phyloP scores from a whole-genome alignment of 92 coral and sea anemone species.

The Galaxea fascicularis region DNA sequence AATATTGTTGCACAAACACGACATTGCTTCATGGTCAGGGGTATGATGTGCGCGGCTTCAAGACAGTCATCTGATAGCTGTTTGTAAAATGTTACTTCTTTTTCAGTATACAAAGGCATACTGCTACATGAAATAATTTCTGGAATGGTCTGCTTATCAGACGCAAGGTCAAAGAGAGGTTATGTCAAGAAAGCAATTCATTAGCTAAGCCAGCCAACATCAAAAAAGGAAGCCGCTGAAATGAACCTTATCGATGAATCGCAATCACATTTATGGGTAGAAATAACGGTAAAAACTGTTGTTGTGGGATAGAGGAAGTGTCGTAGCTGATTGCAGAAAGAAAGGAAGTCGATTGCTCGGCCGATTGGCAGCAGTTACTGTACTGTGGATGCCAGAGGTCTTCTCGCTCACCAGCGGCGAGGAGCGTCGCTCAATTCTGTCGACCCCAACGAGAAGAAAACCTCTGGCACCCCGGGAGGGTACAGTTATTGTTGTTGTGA shows the following conservation, averaged over 20 bases:
- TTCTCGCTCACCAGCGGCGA: too few relatives aligned
- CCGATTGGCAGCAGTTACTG: too few relatives aligned
- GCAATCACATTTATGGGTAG: too few relatives aligned
- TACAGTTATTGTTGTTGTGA: too few relatives aligned
- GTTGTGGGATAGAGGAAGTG: neutral
- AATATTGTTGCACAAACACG: neutral
- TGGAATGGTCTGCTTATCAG: slow-evolving; percentile 4
- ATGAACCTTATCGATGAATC: neutral
- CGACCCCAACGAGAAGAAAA: too few relatives aligned
- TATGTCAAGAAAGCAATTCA: neutral
- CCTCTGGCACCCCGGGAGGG: too few relatives aligned
- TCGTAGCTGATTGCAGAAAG: neutral
- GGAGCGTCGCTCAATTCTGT: too few relatives aligned
- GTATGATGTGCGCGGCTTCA: neutral
- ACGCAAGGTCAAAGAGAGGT: slow-evolving; percentile 3
- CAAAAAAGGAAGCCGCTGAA: too few relatives aligned
- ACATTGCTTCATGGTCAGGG: slow-evolving; percentile 1
- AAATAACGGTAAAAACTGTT: too few relatives aligned
- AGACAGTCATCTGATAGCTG: neutral
- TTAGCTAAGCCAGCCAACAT: slow-evolving; percentile 4
- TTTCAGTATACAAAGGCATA: neutral
- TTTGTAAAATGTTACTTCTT: neutral
- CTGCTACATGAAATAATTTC: neutral
- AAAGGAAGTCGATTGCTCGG: neutral
- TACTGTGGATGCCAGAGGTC: too few relatives aligned